A percentile compares a stretch with the other conserved stretches of the same genome.
Evolutionary conservation across 2,113 vertebrate species (phyloP).

Genomic region (Condylura cristata): DNA sequence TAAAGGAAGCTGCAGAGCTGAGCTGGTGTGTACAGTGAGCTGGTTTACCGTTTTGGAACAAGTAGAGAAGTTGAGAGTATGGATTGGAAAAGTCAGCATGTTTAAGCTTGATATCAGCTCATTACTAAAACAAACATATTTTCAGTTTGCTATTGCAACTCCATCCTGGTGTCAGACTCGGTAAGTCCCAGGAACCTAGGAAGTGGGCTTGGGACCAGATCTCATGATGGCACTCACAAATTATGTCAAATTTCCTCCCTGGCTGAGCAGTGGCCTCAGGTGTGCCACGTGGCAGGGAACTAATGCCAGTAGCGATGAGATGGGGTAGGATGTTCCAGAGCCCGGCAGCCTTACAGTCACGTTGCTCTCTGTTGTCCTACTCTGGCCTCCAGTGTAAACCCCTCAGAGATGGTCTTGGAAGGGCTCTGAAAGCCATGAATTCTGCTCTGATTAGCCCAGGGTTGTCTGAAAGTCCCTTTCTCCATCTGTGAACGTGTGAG

Average conservation of each 20-base stretch:
- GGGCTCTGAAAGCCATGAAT: not conserved
- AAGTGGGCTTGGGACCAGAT: not conserved
- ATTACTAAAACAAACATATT: conserved; percentile 36
- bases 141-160: conserved; percentile 41
- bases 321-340: not conserved
- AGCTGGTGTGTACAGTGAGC: conserved; percentile 23
- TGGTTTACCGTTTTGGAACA: not conserved
- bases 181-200: conserved; percentile 2
- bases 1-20: conserved; percentile 48
- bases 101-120: conserved; percentile 24
- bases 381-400: not conserved
- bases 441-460: not conserved
- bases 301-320: not conserved
- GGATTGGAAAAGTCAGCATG: conserved; percentile 20
- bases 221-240: not conserved
- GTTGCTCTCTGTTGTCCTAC: not conserved
- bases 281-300: not conserved
- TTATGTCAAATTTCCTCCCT: not conserved
- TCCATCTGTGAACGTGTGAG: conserved; percentile 40
- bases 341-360: not conserved
- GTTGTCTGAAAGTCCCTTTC: conserved; percentile 22
- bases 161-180: conserved; percentile 14
- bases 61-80: not conserved
- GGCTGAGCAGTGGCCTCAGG: not conserved
- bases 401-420: not conserved